phyloP scores from a whole-genome alignment of 2,797 vertebrate species.

The Peromyscus nudipes region DNA sequence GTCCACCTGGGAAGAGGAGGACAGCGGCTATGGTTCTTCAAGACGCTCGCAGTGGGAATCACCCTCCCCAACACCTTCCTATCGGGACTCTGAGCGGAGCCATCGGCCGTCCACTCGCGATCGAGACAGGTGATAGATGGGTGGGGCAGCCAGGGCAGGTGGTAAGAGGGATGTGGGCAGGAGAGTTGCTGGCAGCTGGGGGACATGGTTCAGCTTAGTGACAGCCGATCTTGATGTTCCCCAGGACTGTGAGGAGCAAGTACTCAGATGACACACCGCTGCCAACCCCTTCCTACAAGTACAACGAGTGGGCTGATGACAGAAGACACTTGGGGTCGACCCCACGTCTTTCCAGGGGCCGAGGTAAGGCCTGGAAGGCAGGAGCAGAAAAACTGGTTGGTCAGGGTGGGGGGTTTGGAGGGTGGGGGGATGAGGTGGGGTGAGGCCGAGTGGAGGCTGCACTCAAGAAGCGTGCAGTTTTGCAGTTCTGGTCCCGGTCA shows the following conservation, averaged over 20 bases:
- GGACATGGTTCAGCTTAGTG: not conserved
- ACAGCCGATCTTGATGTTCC: not conserved
- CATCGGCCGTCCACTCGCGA: slow-evolving; percentile 92
- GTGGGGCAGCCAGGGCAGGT: not conserved
- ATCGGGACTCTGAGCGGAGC: slow-evolving; percentile 92
- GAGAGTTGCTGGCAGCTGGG: not conserved
- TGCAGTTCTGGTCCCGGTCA: not conserved
- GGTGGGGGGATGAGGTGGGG: not conserved
- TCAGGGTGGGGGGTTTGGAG: not conserved
- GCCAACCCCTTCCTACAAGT: slow-evolving; percentile 98
- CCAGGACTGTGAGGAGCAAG: slow-evolving; percentile 93
- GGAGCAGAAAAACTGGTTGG: not conserved
- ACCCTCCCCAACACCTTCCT: slow-evolving; percentile 94
- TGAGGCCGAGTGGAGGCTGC: not conserved
- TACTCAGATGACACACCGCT: slow-evolving; percentile 95
- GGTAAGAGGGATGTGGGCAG: not conserved
- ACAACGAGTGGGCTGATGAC: slow-evolving; percentile 99
- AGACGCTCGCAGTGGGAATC: slow-evolving; percentile 98
- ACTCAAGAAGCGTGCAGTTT: not conserved
- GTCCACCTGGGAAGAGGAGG: slow-evolving; percentile 98
- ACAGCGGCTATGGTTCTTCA: slow-evolving; percentile 90
- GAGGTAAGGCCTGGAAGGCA: slow-evolving; percentile 88
- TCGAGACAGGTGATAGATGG: slow-evolving; percentile 89
- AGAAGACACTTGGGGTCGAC: slow-evolving; percentile 95
- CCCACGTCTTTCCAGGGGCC: slow-evolving; percentile 96